phyloP scores from a whole-genome alignment of 2,113 vertebrate species.

The Clarias gariepinus region DNA sequence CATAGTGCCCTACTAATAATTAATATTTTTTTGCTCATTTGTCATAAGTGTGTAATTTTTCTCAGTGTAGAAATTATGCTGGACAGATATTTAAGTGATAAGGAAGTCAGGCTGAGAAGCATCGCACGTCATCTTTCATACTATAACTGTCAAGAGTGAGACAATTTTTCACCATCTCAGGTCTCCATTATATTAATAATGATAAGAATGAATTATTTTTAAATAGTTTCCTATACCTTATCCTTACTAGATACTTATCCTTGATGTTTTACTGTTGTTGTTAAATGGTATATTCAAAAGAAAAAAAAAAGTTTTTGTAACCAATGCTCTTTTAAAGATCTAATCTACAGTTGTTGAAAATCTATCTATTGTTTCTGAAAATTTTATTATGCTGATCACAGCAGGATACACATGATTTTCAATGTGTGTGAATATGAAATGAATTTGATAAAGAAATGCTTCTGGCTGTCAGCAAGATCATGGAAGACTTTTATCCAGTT shows the following conservation, averaged over 20 bases:
- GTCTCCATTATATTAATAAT: neutral
- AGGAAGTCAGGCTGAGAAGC: slow-evolving; percentile 37
- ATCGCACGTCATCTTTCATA: slow-evolving; percentile 52
- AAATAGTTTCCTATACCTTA: neutral
- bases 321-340: neutral
- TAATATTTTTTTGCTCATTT: slow-evolving; percentile 68
- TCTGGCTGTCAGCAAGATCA: neutral
- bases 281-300: neutral
- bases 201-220: neutral
- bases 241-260: too few relatives aligned
- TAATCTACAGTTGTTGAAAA: neutral
- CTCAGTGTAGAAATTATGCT: slow-evolving; percentile 58
- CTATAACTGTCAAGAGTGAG: neutral
- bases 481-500: neutral
- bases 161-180: neutral
- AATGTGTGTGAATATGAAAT: neutral
- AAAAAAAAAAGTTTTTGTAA: neutral
- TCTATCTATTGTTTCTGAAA: neutral
- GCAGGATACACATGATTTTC: neutral
- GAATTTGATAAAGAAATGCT: neutral
- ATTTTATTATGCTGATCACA: neutral
- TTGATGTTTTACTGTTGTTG: slow-evolving; percentile 46
- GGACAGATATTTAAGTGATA: slow-evolving; percentile 15
- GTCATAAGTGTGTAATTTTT: slow-evolving; percentile 67
- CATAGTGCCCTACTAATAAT: slow-evolving; percentile 68